These are phyloP conservation scores for Phalera bucephala DNA, from an alignment of 2,888 invertebrate genomes.

Conservation along the genomic window DNA sequence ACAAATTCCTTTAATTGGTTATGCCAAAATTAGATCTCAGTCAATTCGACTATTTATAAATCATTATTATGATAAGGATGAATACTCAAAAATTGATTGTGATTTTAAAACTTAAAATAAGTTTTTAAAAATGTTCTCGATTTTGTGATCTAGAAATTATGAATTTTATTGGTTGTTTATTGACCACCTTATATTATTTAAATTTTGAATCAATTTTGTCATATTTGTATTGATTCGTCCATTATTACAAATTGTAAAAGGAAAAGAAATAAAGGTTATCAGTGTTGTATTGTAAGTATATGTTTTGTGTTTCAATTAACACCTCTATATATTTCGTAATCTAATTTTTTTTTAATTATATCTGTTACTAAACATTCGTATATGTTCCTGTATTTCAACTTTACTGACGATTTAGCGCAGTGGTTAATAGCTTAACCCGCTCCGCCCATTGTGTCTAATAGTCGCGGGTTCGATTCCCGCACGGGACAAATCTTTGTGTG, in stretches of 20 bases:
- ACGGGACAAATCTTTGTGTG: too few relatives aligned
- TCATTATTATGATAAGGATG: slow-evolving; percentile 1
- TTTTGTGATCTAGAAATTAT: neutral
- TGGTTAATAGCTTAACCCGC: too few relatives aligned
- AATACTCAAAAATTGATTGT: slow-evolving; percentile 9
- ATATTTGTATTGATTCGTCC: slow-evolving; percentile 19
- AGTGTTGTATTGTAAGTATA: slow-evolving; percentile 20
- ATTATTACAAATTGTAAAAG: slow-evolving; percentile 17
- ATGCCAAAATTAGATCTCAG: slow-evolving; percentile 22
- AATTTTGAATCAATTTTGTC: slow-evolving; percentile 1
- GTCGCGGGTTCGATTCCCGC: too few relatives aligned
- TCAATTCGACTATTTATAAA: neutral
- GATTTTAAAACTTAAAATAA: slow-evolving; percentile 3
- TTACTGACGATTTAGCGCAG: too few relatives aligned
- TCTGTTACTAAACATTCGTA: neutral
- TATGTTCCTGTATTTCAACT: neutral
- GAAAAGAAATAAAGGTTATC: slow-evolving; percentile 26
- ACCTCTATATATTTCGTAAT: slow-evolving; percentile 22
- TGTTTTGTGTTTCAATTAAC: slow-evolving; percentile 37
- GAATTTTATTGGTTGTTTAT: slow-evolving; percentile 11
- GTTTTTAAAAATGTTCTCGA: neutral
- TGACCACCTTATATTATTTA: neutral
- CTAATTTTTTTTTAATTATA: slow-evolving; percentile 15
- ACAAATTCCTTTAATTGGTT: slow-evolving; percentile 4
- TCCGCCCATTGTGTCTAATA: too few relatives aligned